These are phyloP conservation scores for Orius laevigatus DNA, from an alignment of 1,140 invertebrate species.

Conservation along the genomic window DNA sequence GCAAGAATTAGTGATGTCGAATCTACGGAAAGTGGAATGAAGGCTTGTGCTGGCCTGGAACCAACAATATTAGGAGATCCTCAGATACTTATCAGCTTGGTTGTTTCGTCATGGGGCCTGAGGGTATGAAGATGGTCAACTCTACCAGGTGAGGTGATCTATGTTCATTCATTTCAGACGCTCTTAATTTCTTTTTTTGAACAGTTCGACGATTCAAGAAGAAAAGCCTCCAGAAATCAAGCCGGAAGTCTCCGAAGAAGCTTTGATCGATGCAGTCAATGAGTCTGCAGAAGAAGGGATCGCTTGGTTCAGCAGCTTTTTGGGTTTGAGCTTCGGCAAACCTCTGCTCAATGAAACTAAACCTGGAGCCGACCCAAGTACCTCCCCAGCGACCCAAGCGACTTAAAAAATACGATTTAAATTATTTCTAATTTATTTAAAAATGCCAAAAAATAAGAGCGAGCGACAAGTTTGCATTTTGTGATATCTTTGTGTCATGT, in stretches of 20 bases:
- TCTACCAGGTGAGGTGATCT: constrained; percentile 1
- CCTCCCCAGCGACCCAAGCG: too few relatives aligned
- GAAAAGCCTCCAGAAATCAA: constrained; percentile 21
- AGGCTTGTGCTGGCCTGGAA: constrained; percentile 38
- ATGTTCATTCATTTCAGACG: too few relatives aligned
- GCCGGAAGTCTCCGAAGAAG: constrained; percentile 29
- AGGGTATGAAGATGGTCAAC: constrained; percentile 35
- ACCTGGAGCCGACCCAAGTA: too few relatives aligned
- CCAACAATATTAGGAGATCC: constrained; percentile 36
- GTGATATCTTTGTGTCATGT: too few relatives aligned
- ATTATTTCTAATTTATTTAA: too few relatives aligned
- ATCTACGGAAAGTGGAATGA: constrained; percentile 32
- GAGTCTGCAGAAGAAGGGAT: constrained; percentile 41
- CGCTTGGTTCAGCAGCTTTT: constrained; percentile 35
- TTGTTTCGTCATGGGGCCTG: constrained; percentile 37
- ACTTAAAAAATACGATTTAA: too few relatives aligned
- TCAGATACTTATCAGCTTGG: constrained; percentile 35
- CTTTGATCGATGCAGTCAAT: constrained; percentile 35
- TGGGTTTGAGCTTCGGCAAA: constrained; percentile 27
- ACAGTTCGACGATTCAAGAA: constrained; percentile 17
- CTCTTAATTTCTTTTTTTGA: too few relatives aligned
- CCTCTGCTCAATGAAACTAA: background rate
- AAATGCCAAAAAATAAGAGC: too few relatives aligned
- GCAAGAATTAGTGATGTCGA: constrained; percentile 36
- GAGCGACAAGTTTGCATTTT: too few relatives aligned